These are phyloP conservation scores for Pentalonia nigronervosa DNA, from an alignment of 1,140 invertebrate genomes.

Conservation along the genomic window DNA sequence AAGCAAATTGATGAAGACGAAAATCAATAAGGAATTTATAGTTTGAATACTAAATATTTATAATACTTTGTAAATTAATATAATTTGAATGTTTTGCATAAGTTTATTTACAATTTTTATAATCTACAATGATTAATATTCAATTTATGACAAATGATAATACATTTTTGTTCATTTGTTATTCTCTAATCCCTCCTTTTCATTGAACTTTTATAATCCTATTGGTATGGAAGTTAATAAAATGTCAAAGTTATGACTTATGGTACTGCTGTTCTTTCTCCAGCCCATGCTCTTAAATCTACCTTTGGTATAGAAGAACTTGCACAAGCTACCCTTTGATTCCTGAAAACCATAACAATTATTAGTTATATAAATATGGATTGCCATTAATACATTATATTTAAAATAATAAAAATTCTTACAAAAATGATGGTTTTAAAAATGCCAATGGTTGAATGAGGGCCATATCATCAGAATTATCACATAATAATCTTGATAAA, in stretches of 20 bases:
- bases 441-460: slow-evolving; percentile 68
- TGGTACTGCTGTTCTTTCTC: slow-evolving; percentile 61
- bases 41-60: slow-evolving; percentile 14
- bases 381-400: no score
- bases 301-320: slow-evolving; percentile 64
- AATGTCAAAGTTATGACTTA: slow-evolving; percentile 54
- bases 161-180: neutral
- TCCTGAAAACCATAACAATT: slow-evolving; percentile 63
- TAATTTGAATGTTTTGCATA: slow-evolving; percentile 4
- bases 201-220: neutral
- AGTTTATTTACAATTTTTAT: slow-evolving; percentile 39
- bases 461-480: slow-evolving; percentile 68
- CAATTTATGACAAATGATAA: neutral
- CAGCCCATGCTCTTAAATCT: slow-evolving; percentile 65
- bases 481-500: slow-evolving; percentile 69
- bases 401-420: slow-evolving; percentile 60
- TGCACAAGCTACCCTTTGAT: slow-evolving; percentile 65
- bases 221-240: neutral
- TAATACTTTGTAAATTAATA: slow-evolving; percentile 25
- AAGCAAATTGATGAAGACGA: slow-evolving; percentile 27
- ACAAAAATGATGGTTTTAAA: slow-evolving; percentile 65
- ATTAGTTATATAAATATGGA: neutral
- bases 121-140: slow-evolving; percentile 34
- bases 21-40: slow-evolving; percentile 34
- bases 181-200: neutral